Evolutionary conservation across 2,888 invertebrate genomes (phyloP).

Genomic region (Lithophane socia): DNA sequence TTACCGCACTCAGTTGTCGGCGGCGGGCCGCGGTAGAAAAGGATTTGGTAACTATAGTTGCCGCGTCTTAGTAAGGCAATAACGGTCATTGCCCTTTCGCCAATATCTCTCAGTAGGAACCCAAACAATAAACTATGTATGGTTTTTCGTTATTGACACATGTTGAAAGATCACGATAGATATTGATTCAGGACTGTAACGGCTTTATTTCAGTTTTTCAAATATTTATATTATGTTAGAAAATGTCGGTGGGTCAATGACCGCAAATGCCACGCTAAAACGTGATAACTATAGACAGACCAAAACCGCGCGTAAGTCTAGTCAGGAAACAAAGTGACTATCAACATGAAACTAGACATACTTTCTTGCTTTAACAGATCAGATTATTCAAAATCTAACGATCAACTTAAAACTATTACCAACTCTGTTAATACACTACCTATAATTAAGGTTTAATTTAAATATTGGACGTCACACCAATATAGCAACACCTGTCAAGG

Average conservation of each 20-base stretch:
- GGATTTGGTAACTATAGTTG: slow-evolving; percentile 10
- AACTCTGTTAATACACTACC: too few relatives aligned
- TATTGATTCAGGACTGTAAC: too few relatives aligned
- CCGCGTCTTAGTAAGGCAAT: background rate
- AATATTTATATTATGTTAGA: background rate
- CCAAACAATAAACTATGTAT: too few relatives aligned
- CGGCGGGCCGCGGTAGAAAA: slow-evolving; percentile 15
- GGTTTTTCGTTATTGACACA: too few relatives aligned
- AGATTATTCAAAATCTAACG: too few relatives aligned
- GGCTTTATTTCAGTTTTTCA: background rate
- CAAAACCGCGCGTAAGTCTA: background rate
- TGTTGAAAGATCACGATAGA: too few relatives aligned
- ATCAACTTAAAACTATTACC: too few relatives aligned
- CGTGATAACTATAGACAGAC: background rate
- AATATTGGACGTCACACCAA: background rate
- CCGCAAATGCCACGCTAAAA: background rate
- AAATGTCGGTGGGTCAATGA: background rate
- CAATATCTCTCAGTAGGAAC: background rate
- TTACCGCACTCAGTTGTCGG: slow-evolving; percentile 24
- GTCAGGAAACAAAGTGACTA: background rate
- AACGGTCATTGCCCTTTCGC: background rate
- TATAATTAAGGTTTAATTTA: too few relatives aligned
- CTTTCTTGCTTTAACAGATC: background rate
- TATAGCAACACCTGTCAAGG: background rate
- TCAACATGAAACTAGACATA: background rate